These are phyloP conservation scores for Penaeus indicus DNA, from an alignment of 1,140 invertebrate genomes.

Conservation along the genomic window DNA sequence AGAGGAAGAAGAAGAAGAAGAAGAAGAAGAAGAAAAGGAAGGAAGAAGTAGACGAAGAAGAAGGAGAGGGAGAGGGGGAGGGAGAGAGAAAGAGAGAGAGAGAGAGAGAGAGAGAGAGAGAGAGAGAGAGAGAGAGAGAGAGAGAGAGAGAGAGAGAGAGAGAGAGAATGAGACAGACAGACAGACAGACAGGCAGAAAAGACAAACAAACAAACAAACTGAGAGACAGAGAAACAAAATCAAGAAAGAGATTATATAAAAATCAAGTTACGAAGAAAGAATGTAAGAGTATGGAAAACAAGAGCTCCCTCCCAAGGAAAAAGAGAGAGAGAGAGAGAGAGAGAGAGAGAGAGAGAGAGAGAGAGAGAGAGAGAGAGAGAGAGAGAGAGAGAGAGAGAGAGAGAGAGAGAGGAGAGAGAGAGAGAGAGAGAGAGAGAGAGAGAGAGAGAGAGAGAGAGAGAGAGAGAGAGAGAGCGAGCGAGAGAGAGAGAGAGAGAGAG, in stretches of 20 bases:
- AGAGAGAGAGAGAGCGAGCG: background rate
- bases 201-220: no score
- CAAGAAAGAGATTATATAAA: no score
- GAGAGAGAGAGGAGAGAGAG: background rate
- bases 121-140: background rate
- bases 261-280: background rate
- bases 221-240: no score
- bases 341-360: background rate
- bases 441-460: constrained; percentile 9
- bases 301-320: background rate
- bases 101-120: constrained; percentile 24
- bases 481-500: background rate
- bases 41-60: background rate
- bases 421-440: background rate
- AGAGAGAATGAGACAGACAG: background rate
- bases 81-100: background rate
- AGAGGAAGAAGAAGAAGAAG: background rate
- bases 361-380: constrained; percentile 19
- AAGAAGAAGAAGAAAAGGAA: background rate
- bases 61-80: background rate
- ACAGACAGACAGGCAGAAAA: background rate
- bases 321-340: no score
- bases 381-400: background rate
- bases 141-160: no score
- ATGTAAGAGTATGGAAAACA: background rate